Evolutionary conservation across 2,888 invertebrate species (phyloP), one percentile per base, ranked within the genome.

Genomic region (Pseudococcus jackbeardsleyi): DNA sequence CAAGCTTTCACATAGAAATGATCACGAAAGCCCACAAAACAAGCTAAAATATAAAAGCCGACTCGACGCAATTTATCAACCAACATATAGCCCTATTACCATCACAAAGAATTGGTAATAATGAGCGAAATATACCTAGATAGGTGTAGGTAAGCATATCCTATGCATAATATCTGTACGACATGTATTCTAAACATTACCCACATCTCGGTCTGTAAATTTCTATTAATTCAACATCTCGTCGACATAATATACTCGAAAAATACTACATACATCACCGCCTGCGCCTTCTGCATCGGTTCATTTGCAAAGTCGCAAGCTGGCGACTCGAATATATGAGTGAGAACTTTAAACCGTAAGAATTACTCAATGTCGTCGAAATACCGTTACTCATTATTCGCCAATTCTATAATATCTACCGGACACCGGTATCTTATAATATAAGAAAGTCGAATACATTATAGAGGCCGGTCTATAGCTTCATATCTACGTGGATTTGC

Each of bases 351-450:
- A 82, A 82, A 46, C 42, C 79, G 46, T 82, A 82, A 82, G 33
- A 82, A 82, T 82, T 82, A 82, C 79, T 82, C 79, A 82, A 82
- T 82, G 79, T 82, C 79, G n/a, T 46, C 79, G 33, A 82, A 82
- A 82, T 82, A 82, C 79, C 79, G 79, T 82, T 82, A 82, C 46
- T 82, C 46, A 82, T 82, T 82, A 82, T 82, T 82, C 46, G 79
- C 72, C 72, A 72, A 72, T 72, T 72, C 72, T 72, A 72, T 33
- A 72, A 72, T 33, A 72, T 72, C n/a, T 72, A 82, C 79, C 79
- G 79, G 79, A 82, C 79, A 82, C 79, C 79, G 46, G 79, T 46
- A 64, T 17, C 42, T 42, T 17, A 33, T 33, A 22, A 42, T 39
- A 82, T 82, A 82, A 82, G 79, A 82, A 82, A 82, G 79, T 82